Conservation (phyloP, 2,888 invertebrate species). For the Caradrina clavipalpis region DNA sequence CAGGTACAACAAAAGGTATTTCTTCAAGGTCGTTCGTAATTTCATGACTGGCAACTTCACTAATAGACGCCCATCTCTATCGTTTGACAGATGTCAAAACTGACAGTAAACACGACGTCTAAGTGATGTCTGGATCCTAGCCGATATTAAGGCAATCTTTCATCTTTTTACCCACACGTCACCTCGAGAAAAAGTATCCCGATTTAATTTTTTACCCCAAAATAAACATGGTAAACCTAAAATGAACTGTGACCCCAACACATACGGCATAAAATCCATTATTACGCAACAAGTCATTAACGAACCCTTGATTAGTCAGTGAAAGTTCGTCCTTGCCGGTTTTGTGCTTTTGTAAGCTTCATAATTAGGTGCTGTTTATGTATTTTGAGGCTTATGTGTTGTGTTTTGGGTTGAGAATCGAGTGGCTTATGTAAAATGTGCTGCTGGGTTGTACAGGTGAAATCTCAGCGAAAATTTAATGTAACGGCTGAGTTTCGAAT, state of each 20-base stretch:
- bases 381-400: conserved; percentile 33
- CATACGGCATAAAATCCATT: conserved; percentile 42
- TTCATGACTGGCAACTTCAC: conserved; percentile 43
- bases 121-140: conserved; percentile 55
- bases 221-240: conserved; percentile 12
- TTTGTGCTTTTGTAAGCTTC: conserved; percentile 74
- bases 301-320: conserved; percentile 76
- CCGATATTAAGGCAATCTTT: conserved; percentile 56
- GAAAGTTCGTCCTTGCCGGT: conserved; percentile 73
- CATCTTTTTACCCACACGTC: conserved; percentile 45
- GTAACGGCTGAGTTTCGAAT: conserved; percentile 60
- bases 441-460: conserved; percentile 54
- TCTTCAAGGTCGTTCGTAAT: conserved; percentile 44
- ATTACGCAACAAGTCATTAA: conserved; percentile 67
- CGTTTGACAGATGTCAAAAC: conserved; percentile 61
- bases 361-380: conserved; percentile 55
- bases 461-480: conserved; percentile 72
- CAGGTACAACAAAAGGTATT: too few relatives aligned
- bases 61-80: conserved; percentile 31
- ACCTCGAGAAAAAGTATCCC: conserved; percentile 36
- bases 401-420: conserved; percentile 42
- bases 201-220: conserved; percentile 28
- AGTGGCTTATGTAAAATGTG: conserved; percentile 36
- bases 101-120: conserved; percentile 41
- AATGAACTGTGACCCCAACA: conserved; percentile 38